Conservation (phyloP, 2,113 vertebrate genomes). For the Copsychus sechellarum region DNA sequence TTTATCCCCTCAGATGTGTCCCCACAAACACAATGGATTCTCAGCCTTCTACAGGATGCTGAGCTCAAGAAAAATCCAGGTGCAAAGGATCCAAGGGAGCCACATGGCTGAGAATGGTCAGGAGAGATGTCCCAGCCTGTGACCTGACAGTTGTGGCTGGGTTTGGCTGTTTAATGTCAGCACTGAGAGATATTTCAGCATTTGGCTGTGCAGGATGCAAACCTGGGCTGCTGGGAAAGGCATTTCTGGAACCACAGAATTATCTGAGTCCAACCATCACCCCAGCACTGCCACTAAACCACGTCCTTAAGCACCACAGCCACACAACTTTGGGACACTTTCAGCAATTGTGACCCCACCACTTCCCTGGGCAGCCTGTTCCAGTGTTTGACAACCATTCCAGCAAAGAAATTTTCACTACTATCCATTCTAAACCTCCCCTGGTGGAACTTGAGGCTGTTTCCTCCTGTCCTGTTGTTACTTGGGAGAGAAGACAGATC, state of each 20-base stretch:
- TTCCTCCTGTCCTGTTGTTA: not conserved
- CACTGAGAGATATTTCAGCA: not conserved
- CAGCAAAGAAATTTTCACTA: not conserved
- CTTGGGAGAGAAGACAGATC: not conserved
- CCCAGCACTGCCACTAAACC: not conserved
- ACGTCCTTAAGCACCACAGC: not conserved
- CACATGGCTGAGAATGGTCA: not conserved
- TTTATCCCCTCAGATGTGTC: not conserved
- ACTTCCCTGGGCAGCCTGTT: not conserved
- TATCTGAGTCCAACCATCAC: not conserved
- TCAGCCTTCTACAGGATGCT: rapidly evolving
- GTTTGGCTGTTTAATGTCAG: not conserved
- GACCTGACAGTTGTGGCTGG: not conserved
- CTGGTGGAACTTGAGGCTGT: not conserved
- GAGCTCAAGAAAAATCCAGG: not conserved
- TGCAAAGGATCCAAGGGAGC: not conserved
- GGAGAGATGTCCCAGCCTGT: not conserved
- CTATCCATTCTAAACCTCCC: not conserved
- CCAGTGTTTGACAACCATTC: not conserved
- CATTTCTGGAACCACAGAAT: not conserved
- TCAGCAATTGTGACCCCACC: not conserved
- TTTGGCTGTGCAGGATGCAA: not conserved
- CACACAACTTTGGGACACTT: not conserved
- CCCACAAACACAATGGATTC: rapidly evolving
- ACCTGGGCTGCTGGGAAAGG: not conserved